Conservation (phyloP, 2,113 vertebrate species). For the Hemiscyllium ocellatum region DNA sequence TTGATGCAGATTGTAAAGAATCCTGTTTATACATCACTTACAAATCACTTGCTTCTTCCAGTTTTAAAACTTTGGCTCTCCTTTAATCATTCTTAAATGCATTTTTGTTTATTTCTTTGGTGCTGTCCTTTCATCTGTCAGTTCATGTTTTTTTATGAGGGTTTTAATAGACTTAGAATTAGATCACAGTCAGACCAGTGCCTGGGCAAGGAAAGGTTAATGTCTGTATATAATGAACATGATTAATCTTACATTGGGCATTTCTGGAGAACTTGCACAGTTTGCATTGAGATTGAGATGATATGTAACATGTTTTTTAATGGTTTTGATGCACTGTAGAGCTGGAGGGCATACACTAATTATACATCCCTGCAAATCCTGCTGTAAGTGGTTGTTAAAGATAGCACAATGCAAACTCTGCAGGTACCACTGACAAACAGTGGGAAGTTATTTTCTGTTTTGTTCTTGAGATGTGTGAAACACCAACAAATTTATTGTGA, state of each 20-base stretch:
- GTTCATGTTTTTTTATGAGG: neutral
- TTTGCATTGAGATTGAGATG: slow-evolving; percentile 13
- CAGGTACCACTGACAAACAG: neutral
- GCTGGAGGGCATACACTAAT: neutral
- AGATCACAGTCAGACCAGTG: neutral
- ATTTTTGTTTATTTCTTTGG: neutral
- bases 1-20: neutral
- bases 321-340: neutral
- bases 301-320: neutral
- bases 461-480: neutral
- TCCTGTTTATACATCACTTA: neutral
- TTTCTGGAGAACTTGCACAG: neutral
- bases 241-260: neutral
- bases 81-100: neutral
- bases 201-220: neutral
- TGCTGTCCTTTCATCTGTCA: neutral
- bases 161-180: neutral
- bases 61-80: neutral
- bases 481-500: neutral
- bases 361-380: neutral
- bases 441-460: neutral
- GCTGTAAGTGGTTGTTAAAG: neutral
- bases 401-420: neutral
- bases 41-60: neutral
- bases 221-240: neutral